Evolutionary conservation across 1,140 invertebrate species (phyloP).

Genomic region (Samia ricini): DNA sequence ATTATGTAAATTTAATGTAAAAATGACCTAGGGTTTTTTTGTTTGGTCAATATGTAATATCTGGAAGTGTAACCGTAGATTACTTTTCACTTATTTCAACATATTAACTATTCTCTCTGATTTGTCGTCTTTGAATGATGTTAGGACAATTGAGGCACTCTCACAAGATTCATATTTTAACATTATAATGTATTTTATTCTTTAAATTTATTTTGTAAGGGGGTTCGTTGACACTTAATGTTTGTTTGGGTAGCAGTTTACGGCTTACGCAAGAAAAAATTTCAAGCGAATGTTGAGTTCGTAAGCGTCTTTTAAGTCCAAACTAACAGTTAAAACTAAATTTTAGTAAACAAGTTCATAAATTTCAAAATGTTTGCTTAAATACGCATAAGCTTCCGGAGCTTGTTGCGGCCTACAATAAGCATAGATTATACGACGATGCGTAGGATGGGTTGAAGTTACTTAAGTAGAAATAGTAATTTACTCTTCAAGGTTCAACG

Average conservation of each 20-base stretch:
- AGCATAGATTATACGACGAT: constrained; percentile 27
- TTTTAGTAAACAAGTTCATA: constrained; percentile 47
- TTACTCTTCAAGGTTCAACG: neutral
- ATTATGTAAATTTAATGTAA: constrained; percentile 9
- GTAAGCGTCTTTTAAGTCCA: constrained; percentile 11
- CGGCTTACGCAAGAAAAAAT: neutral
- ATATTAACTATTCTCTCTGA: constrained; percentile 29
- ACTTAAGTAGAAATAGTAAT: neutral
- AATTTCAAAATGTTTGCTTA: constrained; percentile 52
- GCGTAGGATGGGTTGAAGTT: constrained; percentile 36
- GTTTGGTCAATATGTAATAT: neutral
- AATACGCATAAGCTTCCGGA: neutral
- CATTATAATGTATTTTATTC: constrained; percentile 1
- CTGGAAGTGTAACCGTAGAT: neutral
- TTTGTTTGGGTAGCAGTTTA: neutral
- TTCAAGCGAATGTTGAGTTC: neutral
- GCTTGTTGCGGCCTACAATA: constrained; percentile 39
- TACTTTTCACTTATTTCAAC: constrained; percentile 12
- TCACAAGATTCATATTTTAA: neutral
- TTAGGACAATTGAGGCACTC: neutral
- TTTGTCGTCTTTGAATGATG: neutral
- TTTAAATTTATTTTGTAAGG: neutral
- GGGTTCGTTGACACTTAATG: neutral
- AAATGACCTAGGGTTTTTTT: neutral
- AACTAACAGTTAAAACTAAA: constrained; percentile 41